These are phyloP conservation scores for Hipparchia sbordonii DNA, from an alignment of 2,888 invertebrate genomes.

Conservation along the genomic window DNA sequence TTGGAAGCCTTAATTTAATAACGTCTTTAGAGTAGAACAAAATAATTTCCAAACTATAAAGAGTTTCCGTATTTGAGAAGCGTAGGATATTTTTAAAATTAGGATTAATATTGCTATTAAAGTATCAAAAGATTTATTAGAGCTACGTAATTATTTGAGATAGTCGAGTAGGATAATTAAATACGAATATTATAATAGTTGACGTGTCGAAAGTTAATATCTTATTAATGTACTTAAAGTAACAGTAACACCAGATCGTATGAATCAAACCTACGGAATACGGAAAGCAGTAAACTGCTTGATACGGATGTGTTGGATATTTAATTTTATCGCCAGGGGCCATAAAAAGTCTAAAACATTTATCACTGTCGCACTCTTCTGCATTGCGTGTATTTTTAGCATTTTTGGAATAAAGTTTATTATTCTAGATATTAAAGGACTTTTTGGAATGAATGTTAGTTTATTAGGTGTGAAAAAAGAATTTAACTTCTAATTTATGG, in stretches of 20 bases:
- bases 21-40: conserved; percentile 30
- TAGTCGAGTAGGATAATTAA: conserved; percentile 69
- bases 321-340: conserved; percentile 71
- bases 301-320: conserved; percentile 53
- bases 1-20: conserved; percentile 40
- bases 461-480: conserved; percentile 31
- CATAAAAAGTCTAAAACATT: conserved; percentile 55
- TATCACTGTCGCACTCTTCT: conserved; percentile 47
- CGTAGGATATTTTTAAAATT: conserved; percentile 49
- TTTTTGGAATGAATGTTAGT: conserved; percentile 31
- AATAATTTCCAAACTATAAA: conserved; percentile 27
- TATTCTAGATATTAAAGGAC: conserved; percentile 33
- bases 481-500: conserved; percentile 29
- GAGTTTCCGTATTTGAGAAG: conserved; percentile 44
- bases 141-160: conserved; percentile 64
- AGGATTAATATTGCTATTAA: conserved; percentile 53
- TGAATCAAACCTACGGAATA: conserved; percentile 27
- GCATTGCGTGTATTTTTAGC: conserved; percentile 39
- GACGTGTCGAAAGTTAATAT: conserved; percentile 48
- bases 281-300: conserved; percentile 60
- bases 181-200: conserved; percentile 49
- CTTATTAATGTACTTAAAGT: conserved; percentile 68
- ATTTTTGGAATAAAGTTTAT: conserved; percentile 37
- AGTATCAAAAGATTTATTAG: conserved; percentile 77
- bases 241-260: conserved; percentile 48